A percentile compares a stretch with the other conserved stretches of the same genome.
These are phyloP conservation scores for Trachelus stipa DNA, from an alignment of 2,888 invertebrate genomes.

Conservation along the genomic window DNA sequence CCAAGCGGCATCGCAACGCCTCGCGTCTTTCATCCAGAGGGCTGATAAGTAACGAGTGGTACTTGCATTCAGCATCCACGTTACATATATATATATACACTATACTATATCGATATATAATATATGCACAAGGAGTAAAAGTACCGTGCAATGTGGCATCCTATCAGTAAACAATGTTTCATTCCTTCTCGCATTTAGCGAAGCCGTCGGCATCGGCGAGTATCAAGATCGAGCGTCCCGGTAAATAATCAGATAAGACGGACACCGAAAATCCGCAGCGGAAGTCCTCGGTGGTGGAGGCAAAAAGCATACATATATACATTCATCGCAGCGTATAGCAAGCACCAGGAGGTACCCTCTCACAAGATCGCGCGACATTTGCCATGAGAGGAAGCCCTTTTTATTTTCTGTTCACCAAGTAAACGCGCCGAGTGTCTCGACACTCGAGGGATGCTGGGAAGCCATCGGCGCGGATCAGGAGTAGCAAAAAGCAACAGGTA, in stretches of 20 bases:
- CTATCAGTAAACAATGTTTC: conserved; percentile 46
- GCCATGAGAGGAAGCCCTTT: too few relatives aligned
- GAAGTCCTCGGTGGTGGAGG: conserved; percentile 18
- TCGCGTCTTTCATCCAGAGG: too few relatives aligned
- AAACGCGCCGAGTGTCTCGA: too few relatives aligned
- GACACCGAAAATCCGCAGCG: conserved; percentile 35
- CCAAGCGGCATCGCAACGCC: too few relatives aligned
- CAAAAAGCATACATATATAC: background rate
- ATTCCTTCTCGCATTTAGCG: conserved; percentile 44
- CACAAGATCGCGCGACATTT: too few relatives aligned
- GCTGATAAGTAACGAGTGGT: conserved; percentile 31
- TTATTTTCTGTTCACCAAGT: too few relatives aligned
- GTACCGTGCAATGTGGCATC: conserved; percentile 15
- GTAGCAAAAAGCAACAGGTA: conserved; percentile 15
- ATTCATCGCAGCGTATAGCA: too few relatives aligned
- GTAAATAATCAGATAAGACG: conserved; percentile 47
- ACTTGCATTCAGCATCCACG: conserved; percentile 20
- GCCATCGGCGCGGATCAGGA: too few relatives aligned
- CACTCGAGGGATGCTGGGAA: too few relatives aligned
- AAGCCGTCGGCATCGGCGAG: conserved; percentile 24
- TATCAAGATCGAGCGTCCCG: conserved; percentile 49
- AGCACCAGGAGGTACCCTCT: too few relatives aligned
- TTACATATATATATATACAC: too few relatives aligned
- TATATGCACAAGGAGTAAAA: conserved; percentile 13
- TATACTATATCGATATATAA: conserved; percentile 20